These are phyloP conservation scores for Gobio gobio DNA, from an alignment of 2,113 vertebrate genomes.

Conservation along the genomic window DNA sequence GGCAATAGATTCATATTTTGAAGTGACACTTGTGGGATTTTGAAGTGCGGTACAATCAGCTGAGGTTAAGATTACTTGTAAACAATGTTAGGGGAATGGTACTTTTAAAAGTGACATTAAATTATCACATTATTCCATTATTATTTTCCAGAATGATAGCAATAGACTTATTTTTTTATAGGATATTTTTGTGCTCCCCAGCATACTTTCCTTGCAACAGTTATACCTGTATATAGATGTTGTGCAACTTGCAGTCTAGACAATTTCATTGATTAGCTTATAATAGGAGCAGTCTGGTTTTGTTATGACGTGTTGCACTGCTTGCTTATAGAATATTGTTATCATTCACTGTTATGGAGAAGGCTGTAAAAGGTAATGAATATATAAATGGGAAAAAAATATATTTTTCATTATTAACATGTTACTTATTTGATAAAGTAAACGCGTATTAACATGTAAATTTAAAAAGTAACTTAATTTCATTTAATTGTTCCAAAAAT, in stretches of 20 bases:
- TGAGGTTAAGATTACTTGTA: neutral
- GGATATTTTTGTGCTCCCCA: neutral
- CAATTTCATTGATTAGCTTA: neutral
- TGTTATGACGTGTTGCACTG: neutral
- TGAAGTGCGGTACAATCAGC: neutral
- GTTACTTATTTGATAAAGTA: too few species aligned
- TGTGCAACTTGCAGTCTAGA: constrained; percentile 2
- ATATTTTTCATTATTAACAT: too few species aligned
- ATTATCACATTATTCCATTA: neutral
- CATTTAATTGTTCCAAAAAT: neutral
- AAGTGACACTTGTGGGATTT: constrained; percentile 17
- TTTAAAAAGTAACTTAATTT: neutral
- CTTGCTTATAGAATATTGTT: neutral
- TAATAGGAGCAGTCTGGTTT: neutral
- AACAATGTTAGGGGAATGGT: neutral
- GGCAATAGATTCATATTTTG: constrained; percentile 16
- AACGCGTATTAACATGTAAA: too few species aligned
- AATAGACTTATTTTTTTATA: neutral
- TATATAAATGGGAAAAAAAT: neutral
- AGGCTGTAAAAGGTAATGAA: neutral
- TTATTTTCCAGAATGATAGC: neutral
- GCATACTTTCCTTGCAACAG: neutral
- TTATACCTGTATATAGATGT: neutral
- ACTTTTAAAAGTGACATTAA: neutral
- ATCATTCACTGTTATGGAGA: neutral